A percentile compares a stretch with the other conserved stretches of the same genome.
Evolutionary conservation across 2,797 vertebrate genomes (phyloP).

Genomic region (Protonibea diacanthus): DNA sequence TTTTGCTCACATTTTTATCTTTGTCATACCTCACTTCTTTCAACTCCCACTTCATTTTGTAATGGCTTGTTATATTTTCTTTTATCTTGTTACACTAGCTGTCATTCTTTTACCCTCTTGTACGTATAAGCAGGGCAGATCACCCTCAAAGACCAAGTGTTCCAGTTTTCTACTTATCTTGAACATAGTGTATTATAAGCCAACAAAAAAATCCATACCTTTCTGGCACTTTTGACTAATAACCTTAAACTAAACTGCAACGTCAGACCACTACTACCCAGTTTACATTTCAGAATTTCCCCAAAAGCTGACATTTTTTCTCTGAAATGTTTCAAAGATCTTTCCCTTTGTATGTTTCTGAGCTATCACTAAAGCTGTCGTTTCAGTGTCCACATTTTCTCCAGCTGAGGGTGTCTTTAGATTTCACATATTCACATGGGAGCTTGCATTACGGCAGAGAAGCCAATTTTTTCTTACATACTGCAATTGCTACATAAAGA

Average conservation of each 20-base stretch:
- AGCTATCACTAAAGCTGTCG: conserved; percentile 11
- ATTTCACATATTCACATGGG: not conserved
- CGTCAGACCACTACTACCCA: not conserved
- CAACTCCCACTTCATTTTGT: conserved; percentile 1
- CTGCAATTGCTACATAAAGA: not conserved
- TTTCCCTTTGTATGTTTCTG: not conserved
- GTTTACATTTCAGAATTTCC: not conserved
- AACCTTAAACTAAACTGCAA: not conserved
- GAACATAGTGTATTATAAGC: not conserved
- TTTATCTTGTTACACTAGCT: conserved; percentile 14
- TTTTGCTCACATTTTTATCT: conserved; percentile 33
- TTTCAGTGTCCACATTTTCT: not conserved
- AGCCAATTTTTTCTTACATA: not conserved
- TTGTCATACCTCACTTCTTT: conserved; percentile 19
- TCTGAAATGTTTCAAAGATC: not conserved
- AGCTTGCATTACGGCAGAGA: not conserved
- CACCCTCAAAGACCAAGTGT: not conserved
- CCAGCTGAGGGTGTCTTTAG: not conserved
- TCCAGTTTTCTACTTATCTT: not conserved
- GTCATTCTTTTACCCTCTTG: not conserved
- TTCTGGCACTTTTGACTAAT: not conserved
- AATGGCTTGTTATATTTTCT: conserved; percentile 17
- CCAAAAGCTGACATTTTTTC: not conserved
- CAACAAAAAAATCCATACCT: too few relatives aligned
- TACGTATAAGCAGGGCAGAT: not conserved